Evolutionary conservation across 2,113 vertebrate species (phyloP), one percentile per base, ranked within the genome.

Genomic region (Lepisosteus osseus): DNA sequence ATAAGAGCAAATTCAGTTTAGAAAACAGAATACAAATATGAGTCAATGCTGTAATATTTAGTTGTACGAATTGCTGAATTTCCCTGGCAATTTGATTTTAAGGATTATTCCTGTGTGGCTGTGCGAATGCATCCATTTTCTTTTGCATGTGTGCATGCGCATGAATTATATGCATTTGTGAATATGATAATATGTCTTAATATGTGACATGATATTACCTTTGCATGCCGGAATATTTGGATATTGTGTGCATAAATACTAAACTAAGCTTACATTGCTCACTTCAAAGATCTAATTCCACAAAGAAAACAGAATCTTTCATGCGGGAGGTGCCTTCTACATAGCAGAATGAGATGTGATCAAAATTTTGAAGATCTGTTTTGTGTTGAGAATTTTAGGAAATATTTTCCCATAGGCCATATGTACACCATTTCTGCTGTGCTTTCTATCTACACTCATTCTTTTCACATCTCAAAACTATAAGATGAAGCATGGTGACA

Each of bases 81-180:
- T 84, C 84, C 85, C 70, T 70, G 82, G 76, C 70, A 69, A 78
- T 78, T 15, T 73, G 80, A 78, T 81, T 77, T 78, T 81, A 64
- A 74, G 79, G 85, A 85, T 89, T 51, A 42, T 41, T 29, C 63
- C 45, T 64, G 63, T 14, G 40, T 43, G 51, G 43, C 40, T 65
- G 61, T 68, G 64, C 43, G 40, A n/a, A n/a, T 13, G 54, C 55
- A 43, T 69, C 54, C 29, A 54, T 54, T 63, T 63, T 8, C 7
- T 13, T 41, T 12, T 12, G 47, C 51, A 44, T 13, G 54, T 65
- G 54, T 45, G 54, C 44, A 51, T 8, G 29, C 54, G 13, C 47
- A 44, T 54, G 42, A 64, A 13, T 64, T 71, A 45, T 65, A 61
- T 61, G 44, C 47, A n/a, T 63, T 64, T 63, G 45, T 47, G 6